Evolutionary conservation across 35 echinoderm and acorn worm species (phyloP).

Genomic region (Heliocidaris erythrogramma): DNA sequence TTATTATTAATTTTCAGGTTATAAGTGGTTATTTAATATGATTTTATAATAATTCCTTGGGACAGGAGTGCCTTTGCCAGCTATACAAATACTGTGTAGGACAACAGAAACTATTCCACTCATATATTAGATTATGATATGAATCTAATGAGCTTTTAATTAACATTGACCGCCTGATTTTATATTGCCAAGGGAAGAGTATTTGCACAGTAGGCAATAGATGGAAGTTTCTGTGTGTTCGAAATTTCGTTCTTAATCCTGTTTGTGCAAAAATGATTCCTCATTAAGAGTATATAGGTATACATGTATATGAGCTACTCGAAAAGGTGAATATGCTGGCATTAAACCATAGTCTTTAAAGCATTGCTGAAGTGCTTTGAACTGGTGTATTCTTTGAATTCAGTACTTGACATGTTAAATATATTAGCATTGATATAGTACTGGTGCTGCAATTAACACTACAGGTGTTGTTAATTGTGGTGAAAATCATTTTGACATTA

Average conservation of each 20-base stretch:
- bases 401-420: not conserved
- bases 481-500: not conserved
- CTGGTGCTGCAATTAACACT: not conserved
- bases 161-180: not conserved
- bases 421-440: not conserved
- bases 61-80: too few species aligned
- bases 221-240: not conserved
- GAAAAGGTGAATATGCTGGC: not conserved
- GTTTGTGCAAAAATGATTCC: not conserved
- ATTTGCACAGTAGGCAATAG: not conserved
- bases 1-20: too few species aligned
- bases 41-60: too few species aligned
- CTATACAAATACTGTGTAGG: too few species aligned
- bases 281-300: not conserved
- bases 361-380: not conserved
- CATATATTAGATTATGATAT: too few species aligned
- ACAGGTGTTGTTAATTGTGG: not conserved
- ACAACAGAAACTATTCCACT: too few species aligned
- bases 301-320: too few species aligned
- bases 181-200: not conserved
- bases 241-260: not conserved
- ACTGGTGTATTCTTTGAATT: not conserved
- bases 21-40: too few species aligned
- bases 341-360: not conserved
- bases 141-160: too few species aligned